Percentiles rank a stretch among this genome's conserved stretches.
phyloP scores from a whole-genome alignment of 2,888 invertebrate genomes.

The Pycnomerus fuliginosus region DNA sequence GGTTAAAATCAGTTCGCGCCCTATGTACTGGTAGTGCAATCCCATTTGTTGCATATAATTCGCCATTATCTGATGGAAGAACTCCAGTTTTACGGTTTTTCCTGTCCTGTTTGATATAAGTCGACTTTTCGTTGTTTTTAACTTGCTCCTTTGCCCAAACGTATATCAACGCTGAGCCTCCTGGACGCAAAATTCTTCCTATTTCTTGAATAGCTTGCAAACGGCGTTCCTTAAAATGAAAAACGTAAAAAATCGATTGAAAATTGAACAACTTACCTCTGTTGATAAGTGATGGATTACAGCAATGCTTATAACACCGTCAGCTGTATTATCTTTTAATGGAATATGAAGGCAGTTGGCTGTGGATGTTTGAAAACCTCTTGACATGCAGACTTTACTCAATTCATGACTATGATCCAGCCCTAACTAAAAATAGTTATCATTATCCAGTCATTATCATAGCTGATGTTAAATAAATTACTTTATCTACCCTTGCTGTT shows the following conservation, averaged over 20 bases:
- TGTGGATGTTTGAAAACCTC: slow-evolving; percentile 68
- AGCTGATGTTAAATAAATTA: too few species aligned
- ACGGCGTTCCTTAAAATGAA: slow-evolving; percentile 64
- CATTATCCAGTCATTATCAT: too few species aligned
- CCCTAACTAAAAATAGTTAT: slow-evolving; percentile 64
- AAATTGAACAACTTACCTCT: slow-evolving; percentile 53
- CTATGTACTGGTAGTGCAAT: slow-evolving; percentile 76
- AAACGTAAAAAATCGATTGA: slow-evolving; percentile 1
- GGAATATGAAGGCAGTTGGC: slow-evolving; percentile 78
- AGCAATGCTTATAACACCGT: slow-evolving; percentile 90
- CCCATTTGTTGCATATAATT: slow-evolving; percentile 32
- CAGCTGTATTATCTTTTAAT: slow-evolving; percentile 66
- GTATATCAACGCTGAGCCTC: slow-evolving; percentile 82
- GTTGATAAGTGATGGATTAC: slow-evolving; percentile 95
- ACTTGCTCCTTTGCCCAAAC: slow-evolving; percentile 96
- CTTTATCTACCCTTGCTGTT: too few species aligned
- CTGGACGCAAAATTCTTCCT: slow-evolving; percentile 66
- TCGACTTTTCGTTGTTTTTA: slow-evolving; percentile 63
- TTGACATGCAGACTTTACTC: slow-evolving; percentile 60
- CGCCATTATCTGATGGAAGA: slow-evolving; percentile 32
- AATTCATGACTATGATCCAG: slow-evolving; percentile 77
- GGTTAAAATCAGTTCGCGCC: slow-evolving; percentile 86
- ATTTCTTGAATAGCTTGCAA: slow-evolving; percentile 74
- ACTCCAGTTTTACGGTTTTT: slow-evolving; percentile 52
- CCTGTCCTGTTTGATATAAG: slow-evolving; percentile 67